Evolutionary conservation across 2,797 vertebrate genomes (phyloP).

Genomic region (Enteromius viviparus): DNA sequence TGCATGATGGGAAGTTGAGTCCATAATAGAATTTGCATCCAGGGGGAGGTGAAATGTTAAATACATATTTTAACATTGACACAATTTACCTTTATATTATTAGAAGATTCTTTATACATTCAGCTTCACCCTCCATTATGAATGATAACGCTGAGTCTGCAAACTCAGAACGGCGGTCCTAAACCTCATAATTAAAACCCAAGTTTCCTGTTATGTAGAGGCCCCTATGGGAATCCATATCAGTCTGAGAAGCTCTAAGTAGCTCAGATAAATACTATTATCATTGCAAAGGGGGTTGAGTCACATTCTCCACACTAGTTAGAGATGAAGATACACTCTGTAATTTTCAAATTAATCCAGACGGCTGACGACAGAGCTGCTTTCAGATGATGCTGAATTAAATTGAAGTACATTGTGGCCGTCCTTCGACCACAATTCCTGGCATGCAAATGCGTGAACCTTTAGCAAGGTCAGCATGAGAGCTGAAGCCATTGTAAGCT

Average conservation of each 20-base stretch:
- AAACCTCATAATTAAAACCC: conserved; percentile 55
- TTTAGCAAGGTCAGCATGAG: conserved; percentile 18
- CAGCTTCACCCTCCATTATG: background rate
- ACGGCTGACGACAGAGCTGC: conserved; percentile 18
- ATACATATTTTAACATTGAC: background rate
- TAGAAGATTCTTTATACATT: background rate
- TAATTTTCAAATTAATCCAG: conserved; percentile 39
- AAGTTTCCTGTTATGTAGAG: conserved; percentile 21
- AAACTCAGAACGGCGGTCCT: background rate
- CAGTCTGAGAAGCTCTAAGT: conserved; percentile 45
- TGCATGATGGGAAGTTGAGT: no score
- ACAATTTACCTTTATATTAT: conserved; percentile 5
- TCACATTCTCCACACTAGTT: conserved; percentile 43
- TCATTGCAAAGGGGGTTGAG: conserved; percentile 48
- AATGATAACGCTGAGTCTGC: conserved; percentile 1
- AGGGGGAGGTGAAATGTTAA: no score
- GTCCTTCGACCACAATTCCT: background rate
- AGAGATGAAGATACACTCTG: conserved; percentile 46
- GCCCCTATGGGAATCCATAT: conserved; percentile 42
- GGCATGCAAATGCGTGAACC: background rate
- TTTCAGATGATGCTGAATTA: conserved; percentile 16
- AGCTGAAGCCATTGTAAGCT: background rate
- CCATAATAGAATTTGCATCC: no score
- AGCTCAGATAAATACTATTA: conserved; percentile 58
- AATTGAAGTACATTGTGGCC: background rate